Evolutionary conservation across 2,113 vertebrate species (phyloP), one percentile per base, ranked within the genome.

Genomic region (Oxyura jamaicensis): DNA sequence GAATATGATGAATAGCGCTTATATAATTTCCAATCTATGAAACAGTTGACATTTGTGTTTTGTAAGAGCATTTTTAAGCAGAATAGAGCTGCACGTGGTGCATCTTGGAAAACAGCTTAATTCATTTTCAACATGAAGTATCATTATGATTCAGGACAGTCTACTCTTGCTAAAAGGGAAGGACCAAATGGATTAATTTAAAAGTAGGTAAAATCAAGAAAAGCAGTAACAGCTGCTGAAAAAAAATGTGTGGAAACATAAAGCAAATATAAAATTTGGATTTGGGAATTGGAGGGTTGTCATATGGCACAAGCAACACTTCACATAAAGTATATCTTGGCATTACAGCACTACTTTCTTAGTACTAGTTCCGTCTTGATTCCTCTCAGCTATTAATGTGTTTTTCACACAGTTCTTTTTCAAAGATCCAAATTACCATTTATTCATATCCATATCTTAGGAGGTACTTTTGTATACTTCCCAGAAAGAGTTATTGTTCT

Each of bases 391-490:
- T 86, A 62, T 76, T 93, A 83, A 91, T 39, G 15, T 71, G 22
- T 35, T 89, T 95, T 68, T 80, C 39, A 74, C 42, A 76, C 88
- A 23, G 26, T 87, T 33, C 26, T 91, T 80, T 94, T 86, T 74
- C 41, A 76, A 2, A 4, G 31, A 79, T 74, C 46, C 14, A 83
- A 79, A 93, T 94, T 96, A 94, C 48, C 28, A 20, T 92, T 92
- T 83, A 72, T 25, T 67, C 55, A 68, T 91, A 74, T 86, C 56
- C 42, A 22, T 91, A 72, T 86, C 83, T 91, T 92, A 84, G 41
- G 59, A 83, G 42, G 25, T 22, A 52, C 50, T 52, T 52, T 25
- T 25, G 39, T 91, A 36, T 75, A 81, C 58, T 42, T 96, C 52
- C 86, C 91, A 68, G 80, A 53, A 93, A 73, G 55, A 65, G 8